Evolutionary conservation across 1,140 invertebrate genomes (phyloP), one percentile per base, ranked within the genome.

Genomic region (Sitophilus oryzae): DNA sequence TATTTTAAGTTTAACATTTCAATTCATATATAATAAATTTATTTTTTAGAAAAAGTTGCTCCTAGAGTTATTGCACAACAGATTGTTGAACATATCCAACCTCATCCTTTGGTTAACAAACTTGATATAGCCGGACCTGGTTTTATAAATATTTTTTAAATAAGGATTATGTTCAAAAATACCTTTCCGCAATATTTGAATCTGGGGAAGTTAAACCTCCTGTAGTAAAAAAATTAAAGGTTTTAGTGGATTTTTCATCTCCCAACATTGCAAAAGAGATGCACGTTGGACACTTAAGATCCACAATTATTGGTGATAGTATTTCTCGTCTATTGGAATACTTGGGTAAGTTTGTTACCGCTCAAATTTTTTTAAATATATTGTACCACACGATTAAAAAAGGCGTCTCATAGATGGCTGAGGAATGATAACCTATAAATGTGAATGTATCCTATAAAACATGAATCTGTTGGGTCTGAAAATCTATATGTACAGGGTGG

Each of bases 201-300:
- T 69, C 81, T 59, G 91, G 91, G 1, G n/a, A n/a, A n/a, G 79
- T 93, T 1, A 76, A 81, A 44, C 84, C 88, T 25, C 86, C 91
- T 1, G 75, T 77, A 16, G 67, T 82, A 18, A 76, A 77, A 40
- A 85, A 78, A 62, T 78, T 83, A 52, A 80, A 78, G 56, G 81
- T 98, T 16, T 70, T 99, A 43, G 84, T 99, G 16, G 97, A 99
- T 72, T 98, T 98, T 71, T 98, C 95, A 15, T 95, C 96, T 30
- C 96, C 97, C 4, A 99, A 99, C 75, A 92, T 99, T 70, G 97
- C 97, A n/a, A 99, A 99, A 71, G 91, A 99, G 76, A 99, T 99
- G 96, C 97, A 99, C 76, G 97, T 99, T 40, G 97, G 97, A 6
- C 96, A 99, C 79, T 79, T 99, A 45, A 79, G 89, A 48, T 98